Conservation (phyloP, 1,140 invertebrate genomes). For the Drosophila pruinosa region DNA sequence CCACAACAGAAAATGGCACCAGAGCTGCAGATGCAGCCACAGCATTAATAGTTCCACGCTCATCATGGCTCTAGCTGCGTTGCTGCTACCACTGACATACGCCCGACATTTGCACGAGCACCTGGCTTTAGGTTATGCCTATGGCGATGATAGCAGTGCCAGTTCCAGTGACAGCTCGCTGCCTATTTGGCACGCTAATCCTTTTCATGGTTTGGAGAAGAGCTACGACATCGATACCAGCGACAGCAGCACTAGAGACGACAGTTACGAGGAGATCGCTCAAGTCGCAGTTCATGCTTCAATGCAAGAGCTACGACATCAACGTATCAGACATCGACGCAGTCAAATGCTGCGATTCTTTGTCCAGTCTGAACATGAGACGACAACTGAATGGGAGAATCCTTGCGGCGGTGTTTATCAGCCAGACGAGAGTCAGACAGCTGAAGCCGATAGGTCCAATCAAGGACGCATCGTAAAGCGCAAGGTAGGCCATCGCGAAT, state of each 20-base stretch:
- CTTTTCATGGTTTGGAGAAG: constrained; percentile 54
- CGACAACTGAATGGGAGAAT: constrained; percentile 64
- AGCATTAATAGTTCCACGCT: constrained; percentile 26
- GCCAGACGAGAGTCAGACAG: constrained; percentile 1
- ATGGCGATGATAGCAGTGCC: constrained; percentile 28
- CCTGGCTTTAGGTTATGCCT: constrained; percentile 39
- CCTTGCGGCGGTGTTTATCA: constrained; percentile 57
- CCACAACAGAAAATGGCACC: constrained; percentile 2
- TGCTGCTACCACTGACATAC: constrained; percentile 38
- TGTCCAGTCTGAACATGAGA: not conserved
- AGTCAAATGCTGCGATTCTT: constrained; percentile 53
- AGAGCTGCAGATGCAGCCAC: constrained; percentile 6
- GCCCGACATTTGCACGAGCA: constrained; percentile 56
- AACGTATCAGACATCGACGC: constrained; percentile 52
- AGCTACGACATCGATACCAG: constrained; percentile 7
- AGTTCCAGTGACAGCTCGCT: not conserved
- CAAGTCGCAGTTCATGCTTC: constrained; percentile 46
- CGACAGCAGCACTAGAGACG: constrained; percentile 22
- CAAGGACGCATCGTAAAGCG: constrained; percentile 48
- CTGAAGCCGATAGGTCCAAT: constrained; percentile 1
- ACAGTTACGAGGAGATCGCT: constrained; percentile 56
- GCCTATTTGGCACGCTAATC: constrained; percentile 51
- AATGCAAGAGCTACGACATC: constrained; percentile 42
- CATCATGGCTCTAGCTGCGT: constrained; percentile 36
- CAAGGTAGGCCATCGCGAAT: constrained; percentile 40